Percentiles rank a stretch among this genome's conserved stretches.
Conservation (phyloP, 2,888 invertebrate genomes). For the Oegoconia quadripuncta region DNA sequence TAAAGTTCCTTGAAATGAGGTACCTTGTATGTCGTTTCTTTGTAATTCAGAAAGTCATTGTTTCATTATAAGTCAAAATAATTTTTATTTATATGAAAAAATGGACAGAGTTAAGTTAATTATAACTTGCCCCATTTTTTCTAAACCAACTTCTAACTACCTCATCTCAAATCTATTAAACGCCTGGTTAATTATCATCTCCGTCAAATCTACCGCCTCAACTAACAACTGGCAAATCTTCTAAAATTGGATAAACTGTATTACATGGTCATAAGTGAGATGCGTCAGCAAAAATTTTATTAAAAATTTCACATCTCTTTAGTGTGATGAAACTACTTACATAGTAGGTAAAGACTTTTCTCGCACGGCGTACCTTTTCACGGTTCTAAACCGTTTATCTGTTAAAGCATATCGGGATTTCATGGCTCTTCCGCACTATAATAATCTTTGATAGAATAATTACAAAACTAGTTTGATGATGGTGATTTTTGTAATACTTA, state of each 20-base stretch:
- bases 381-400: conserved; percentile 22
- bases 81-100: no score
- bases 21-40: no score
- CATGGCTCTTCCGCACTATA: conserved; percentile 32
- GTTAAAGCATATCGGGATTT: conserved; percentile 28
- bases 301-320: conserved; percentile 7
- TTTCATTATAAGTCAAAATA: no score
- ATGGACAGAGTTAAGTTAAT: conserved; percentile 10
- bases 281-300: conserved; percentile 28
- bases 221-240: conserved; percentile 18
- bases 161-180: conserved; percentile 3
- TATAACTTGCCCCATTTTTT: not conserved
- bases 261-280: conserved; percentile 16
- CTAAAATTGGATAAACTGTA: conserved; percentile 24
- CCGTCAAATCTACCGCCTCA: conserved; percentile 11
- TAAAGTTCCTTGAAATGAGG: no score
- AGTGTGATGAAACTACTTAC: no score
- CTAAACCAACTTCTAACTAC: not conserved
- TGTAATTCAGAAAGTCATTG: no score
- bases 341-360: conserved; percentile 13
- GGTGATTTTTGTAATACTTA: conserved; percentile 8
- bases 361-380: conserved; percentile 38
- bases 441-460: conserved; percentile 31
- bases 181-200: conserved; percentile 22
- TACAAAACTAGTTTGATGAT: conserved; percentile 26